Base-by-base conservation (phyloP, 2,888 invertebrate species). In the Piscicola geometra region DNA sequence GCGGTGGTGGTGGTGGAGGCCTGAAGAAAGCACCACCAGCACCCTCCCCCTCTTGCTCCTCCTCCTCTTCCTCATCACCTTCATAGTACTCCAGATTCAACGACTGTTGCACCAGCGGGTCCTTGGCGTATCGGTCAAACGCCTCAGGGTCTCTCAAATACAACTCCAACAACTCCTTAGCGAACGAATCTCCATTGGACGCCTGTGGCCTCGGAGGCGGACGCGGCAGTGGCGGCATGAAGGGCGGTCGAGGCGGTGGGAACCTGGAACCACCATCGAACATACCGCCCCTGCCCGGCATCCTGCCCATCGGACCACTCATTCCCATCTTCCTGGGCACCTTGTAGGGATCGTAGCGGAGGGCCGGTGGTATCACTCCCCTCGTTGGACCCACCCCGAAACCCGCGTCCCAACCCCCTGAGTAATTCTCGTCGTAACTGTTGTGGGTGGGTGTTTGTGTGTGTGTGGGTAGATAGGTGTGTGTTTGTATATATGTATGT, bases 141-240 rank as follows among this genome's bases (percentile, higher is more conserved):
- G 76, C 68, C 18, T 35, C 67, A 15, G 76, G 76, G 36, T 76
- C 50, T 52, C 67, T 73, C 30, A 71, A 47, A 41, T 76, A 76
- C n/a, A 76, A 47, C 64, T 76, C 66, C n/a, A 76, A 73, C 33
- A 76, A 52, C 36, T 76, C 68, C 25, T 73, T 75, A 32, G 73
- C 73, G 68, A 76, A 74, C 1, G 71, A 15, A 35, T 76, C 76
- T 21, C 50, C 18, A 15, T 50, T 12, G 3, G 71, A 36, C 21
- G 71, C 71, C 30, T n/a, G n/a, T 15, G 71, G 35, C 2, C 30
- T 50, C 28, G 25, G 1, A 30, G 71, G 30, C 41, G 15, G 3
- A 9, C 25, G 56, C 25, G 47, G 50, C 25, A 72, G 32, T 28
- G 72, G 72, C 18, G 50, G 72, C 15, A 36, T 71, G n/a, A 25